These are phyloP conservation scores for Phaethornis superciliosus DNA, from an alignment of 2,113 vertebrate genomes.

Conservation along the genomic window DNA sequence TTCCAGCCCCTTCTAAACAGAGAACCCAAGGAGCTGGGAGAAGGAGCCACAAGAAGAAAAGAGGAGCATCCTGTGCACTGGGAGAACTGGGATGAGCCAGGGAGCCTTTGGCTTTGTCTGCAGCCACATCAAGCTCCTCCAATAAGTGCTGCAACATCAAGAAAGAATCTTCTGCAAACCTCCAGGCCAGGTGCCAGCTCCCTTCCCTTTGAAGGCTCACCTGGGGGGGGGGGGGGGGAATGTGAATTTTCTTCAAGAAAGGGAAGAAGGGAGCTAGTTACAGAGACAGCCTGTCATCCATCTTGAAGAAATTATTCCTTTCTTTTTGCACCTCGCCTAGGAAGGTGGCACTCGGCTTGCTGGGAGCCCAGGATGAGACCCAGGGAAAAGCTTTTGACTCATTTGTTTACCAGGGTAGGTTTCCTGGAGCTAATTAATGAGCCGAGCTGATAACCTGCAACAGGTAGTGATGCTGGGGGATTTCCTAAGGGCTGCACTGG, in stretches of 20 bases:
- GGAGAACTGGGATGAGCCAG: accelerated
- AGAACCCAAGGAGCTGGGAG: background rate
- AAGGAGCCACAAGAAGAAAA: background rate
- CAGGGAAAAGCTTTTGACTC: background rate
- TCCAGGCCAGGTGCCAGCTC: conserved; percentile 19
- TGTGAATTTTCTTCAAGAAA: conserved; percentile 8
- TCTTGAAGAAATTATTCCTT: conserved; percentile 45
- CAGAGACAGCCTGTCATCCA: conserved; percentile 46
- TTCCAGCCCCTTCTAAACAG: background rate
- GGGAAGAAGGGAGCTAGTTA: background rate
- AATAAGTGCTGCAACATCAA: background rate
- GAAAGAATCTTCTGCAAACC: background rate
- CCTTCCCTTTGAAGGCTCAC: background rate
- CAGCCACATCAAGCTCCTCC: background rate
- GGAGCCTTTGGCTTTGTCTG: background rate
- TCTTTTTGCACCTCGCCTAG: background rate
- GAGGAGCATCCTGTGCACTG: accelerated
- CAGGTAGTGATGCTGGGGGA: conserved; percentile 31
- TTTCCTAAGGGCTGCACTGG: background rate
- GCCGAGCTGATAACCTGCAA: conserved; percentile 19
- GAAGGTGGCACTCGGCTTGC: background rate
- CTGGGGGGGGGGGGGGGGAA: background rate
- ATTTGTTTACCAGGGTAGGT: conserved; percentile 18
- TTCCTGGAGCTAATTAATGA: conserved; percentile 57
- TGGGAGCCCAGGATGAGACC: background rate